Conservation (phyloP, 1,140 invertebrate species). For the Campoletis sonorensis region DNA sequence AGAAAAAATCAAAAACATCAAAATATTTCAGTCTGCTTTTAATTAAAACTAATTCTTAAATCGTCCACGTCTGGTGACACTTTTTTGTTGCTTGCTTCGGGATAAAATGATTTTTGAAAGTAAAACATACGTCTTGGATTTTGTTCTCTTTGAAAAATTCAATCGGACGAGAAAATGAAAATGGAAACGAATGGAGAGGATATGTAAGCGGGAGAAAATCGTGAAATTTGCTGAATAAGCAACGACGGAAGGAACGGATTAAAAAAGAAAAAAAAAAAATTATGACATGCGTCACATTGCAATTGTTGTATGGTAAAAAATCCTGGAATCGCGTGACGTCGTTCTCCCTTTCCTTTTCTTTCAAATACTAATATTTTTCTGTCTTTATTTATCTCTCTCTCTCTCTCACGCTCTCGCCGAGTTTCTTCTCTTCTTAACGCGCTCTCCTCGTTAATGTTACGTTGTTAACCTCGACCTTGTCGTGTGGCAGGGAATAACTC, state of each 20-base stretch:
- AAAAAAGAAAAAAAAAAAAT: background rate
- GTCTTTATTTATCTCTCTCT: background rate
- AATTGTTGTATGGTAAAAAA: slow-evolving; percentile 36
- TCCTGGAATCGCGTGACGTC: slow-evolving; percentile 44
- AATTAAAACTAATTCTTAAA: too few species aligned
- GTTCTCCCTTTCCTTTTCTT: background rate
- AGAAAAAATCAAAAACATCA: too few species aligned
- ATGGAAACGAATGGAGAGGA: too few species aligned
- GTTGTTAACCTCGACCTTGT: slow-evolving; percentile 51
- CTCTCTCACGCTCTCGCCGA: background rate
- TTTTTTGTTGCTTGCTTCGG: too few species aligned
- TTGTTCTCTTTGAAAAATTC: too few species aligned
- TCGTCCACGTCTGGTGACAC: too few species aligned
- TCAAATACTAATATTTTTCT: background rate
- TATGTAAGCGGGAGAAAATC: background rate
- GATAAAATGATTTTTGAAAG: too few species aligned
- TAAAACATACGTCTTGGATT: too few species aligned
- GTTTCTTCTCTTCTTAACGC: slow-evolving; percentile 10
- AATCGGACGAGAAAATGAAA: too few species aligned
- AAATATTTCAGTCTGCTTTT: too few species aligned
- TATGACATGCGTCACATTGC: background rate
- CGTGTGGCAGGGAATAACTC: slow-evolving; percentile 25
- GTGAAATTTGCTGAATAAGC: background rate
- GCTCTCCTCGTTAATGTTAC: slow-evolving; percentile 44
- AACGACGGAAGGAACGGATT: background rate